Base-by-base conservation (phyloP, 2,888 invertebrate species). In the Meteorus cinctellus region DNA sequence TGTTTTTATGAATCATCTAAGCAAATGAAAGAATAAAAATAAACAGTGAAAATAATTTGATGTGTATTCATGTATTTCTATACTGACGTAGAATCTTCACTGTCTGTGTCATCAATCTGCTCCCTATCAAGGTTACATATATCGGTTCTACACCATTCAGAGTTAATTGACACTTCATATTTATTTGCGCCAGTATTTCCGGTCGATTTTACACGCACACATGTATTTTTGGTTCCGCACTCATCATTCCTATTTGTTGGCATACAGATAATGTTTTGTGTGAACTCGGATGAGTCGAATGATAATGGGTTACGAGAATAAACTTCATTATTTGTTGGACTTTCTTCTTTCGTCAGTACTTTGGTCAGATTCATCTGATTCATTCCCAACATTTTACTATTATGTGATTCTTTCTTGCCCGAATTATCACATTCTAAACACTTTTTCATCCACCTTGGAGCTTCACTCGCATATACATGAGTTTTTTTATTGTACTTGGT, bases 71-170 rank as follows among this genome's bases (percentile, higher is more conserved):
- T 69, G 14, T n/a, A 5, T 66, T 55, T 55, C 82, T 84, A 87
- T 77, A 88, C 85, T 60, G 88, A 88, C 27, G 88, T 88, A 10
- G 88, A 88, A 76, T 87, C 85, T 31, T 87, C 87, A 74, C 87
- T 85, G 63, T 87, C 88, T n/a, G 83, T 84, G 62, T 87, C 86
- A 36, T 81, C 82, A 16, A 84, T 84, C 16, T 75, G 78, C 14
- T 75, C 76, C 69, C 83, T 84, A 24, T 24, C 24, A 29, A 79
- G 69, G 65, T 77, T 78, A 24, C 79, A 77, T 19, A 60, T 70
- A 14, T 85, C 81, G 27, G 75, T 75, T 27, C 84, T 81, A 12
- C 80, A 78, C 83, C 84, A 85, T 62, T 81, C 78, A 10, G 82
- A 67, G 19, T 85, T 83, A 4, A 85, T 78, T 27, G 81, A 80